Evolutionary conservation across 2,888 invertebrate species (phyloP).

Genomic region (Meliscaeva auricollis): DNA sequence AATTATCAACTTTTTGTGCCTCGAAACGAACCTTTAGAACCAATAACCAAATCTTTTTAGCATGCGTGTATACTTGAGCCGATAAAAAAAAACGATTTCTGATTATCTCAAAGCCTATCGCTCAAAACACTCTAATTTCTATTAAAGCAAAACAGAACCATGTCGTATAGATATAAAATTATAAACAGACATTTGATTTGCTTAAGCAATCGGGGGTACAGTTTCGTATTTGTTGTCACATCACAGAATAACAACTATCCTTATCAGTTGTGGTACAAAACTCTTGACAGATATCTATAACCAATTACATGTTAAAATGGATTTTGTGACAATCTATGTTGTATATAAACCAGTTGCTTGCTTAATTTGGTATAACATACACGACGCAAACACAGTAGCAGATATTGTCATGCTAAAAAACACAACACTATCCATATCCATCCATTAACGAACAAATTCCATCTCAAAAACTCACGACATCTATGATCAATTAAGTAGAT

Average conservation of each 20-base stretch:
- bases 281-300: slow-evolving; percentile 36
- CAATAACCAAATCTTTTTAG: too few relatives aligned
- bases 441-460: slow-evolving; percentile 73
- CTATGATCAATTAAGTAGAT: slow-evolving; percentile 73
- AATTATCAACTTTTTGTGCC: too few relatives aligned
- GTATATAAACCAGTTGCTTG: slow-evolving; percentile 48
- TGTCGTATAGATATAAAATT: background rate
- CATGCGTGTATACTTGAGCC: background rate
- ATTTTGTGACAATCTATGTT: slow-evolving; percentile 61
- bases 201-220: background rate
- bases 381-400: slow-evolving; percentile 62
- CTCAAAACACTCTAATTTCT: slow-evolving; percentile 1
- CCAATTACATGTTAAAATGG: slow-evolving; percentile 67
- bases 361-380: background rate
- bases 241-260: slow-evolving; percentile 6
- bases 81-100: background rate
- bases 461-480: slow-evolving; percentile 65
- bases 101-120: slow-evolving; percentile 10
- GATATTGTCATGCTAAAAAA: slow-evolving; percentile 40
- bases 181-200: slow-evolving; percentile 41
- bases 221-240: slow-evolving; percentile 7
- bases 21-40: too few relatives aligned
- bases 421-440: slow-evolving; percentile 60
- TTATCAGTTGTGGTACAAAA: slow-evolving; percentile 50
- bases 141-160: slow-evolving; percentile 20